These are phyloP conservation scores for Clarias fuscus DNA, from an alignment of 2,797 vertebrate species.

Conservation along the genomic window DNA sequence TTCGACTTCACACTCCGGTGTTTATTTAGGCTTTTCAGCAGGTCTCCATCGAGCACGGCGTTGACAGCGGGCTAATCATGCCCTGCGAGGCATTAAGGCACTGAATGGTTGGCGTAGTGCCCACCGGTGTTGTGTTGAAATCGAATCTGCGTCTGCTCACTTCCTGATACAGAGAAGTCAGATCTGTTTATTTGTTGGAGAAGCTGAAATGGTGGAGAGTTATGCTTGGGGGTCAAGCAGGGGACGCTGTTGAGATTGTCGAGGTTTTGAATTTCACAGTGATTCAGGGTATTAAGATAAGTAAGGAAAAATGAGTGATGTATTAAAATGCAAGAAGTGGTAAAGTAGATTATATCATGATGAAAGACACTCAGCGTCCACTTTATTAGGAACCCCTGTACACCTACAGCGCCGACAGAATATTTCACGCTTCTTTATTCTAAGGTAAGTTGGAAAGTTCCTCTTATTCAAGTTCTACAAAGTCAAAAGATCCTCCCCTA, in stretches of 20 bases:
- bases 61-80: conserved; percentile 39
- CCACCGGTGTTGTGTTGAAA: conserved; percentile 34
- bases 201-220: conserved; percentile 29
- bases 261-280: background rate
- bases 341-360: background rate
- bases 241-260: conserved; percentile 2
- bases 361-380: too few species aligned
- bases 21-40: conserved; percentile 45
- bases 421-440: too few species aligned
- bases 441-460: too few species aligned
- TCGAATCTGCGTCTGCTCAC: background rate
- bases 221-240: conserved; percentile 28
- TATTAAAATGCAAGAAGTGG: background rate
- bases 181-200: conserved; percentile 40
- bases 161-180: conserved; percentile 29
- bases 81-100: conserved; percentile 28
- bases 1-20: conserved; percentile 29
- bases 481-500: too few species aligned
- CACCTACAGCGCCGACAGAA: too few species aligned
- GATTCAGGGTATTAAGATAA: background rate
- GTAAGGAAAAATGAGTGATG: background rate
- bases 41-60: conserved; percentile 25
- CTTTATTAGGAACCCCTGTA: background rate
- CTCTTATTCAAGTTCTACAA: too few species aligned
- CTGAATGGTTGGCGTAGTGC: conserved; percentile 51